Percentiles rank a stretch among this genome's conserved stretches.
These are phyloP conservation scores for Norana najaformis DNA, from an alignment of 2,888 invertebrate genomes.

Conservation along the genomic window DNA sequence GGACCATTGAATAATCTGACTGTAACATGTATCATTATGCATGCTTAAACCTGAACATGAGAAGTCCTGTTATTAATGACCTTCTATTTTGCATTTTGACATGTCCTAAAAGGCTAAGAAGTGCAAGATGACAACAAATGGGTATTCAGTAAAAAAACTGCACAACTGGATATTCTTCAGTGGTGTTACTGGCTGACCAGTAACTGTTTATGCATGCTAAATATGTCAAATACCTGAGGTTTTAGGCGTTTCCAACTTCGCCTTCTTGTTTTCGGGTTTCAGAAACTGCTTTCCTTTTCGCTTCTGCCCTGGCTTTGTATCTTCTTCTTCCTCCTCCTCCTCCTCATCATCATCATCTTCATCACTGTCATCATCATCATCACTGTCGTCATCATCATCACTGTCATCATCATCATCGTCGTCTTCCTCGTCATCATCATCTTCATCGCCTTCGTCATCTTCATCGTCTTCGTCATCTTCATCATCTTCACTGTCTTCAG, in stretches of 20 bases:
- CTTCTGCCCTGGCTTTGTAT: conserved; percentile 18
- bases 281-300: not conserved
- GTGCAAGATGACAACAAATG: not conserved
- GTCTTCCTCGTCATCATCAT: not conserved
- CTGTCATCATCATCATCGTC: not conserved
- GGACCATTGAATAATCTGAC: too few relatives aligned
- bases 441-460: not conserved
- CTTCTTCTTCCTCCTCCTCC: not conserved
- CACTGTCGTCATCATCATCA: not conserved
- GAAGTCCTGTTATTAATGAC: too few relatives aligned
- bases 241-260: not conserved
- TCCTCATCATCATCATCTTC: conserved; percentile 28
- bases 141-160: too few relatives aligned
- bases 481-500: not conserved
- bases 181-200: not conserved
- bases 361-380: not conserved
- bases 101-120: not conserved
- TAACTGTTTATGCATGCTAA: not conserved
- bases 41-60: too few relatives aligned
- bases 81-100: too few relatives aligned
- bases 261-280: not conserved
- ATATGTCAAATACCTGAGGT: not conserved
- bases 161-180: not conserved
- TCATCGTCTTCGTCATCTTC: not conserved
- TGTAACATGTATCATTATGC: too few relatives aligned